These are phyloP conservation scores for Pangasius mekongensis DNA, from an alignment of 2,797 vertebrate species.

Conservation along the genomic window DNA sequence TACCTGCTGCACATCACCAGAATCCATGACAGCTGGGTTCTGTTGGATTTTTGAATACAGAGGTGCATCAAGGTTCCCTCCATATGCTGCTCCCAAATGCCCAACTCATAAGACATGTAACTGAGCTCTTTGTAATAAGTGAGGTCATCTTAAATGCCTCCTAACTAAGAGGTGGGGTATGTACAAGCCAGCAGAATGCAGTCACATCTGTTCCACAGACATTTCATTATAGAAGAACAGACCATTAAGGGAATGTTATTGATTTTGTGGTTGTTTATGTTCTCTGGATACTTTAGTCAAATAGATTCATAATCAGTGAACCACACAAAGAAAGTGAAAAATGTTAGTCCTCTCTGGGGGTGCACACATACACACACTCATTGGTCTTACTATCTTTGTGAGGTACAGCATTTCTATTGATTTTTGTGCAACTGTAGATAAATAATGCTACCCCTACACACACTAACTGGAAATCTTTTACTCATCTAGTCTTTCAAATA, in stretches of 20 bases:
- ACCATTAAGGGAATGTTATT: conserved; percentile 28
- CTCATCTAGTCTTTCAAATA: not conserved
- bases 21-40: not conserved
- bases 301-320: conserved; percentile 21
- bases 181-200: not conserved
- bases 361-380: not conserved
- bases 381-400: too few relatives aligned
- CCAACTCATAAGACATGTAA: not conserved
- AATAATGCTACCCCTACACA: not conserved
- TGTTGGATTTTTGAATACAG: not conserved
- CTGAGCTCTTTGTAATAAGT: not conserved
- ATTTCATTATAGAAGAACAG: conserved; percentile 24
- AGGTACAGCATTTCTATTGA: not conserved
- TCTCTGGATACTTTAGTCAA: conserved; percentile 26
- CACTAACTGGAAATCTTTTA: not conserved
- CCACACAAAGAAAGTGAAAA: conserved; percentile 15
- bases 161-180: not conserved
- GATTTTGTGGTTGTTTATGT: conserved; percentile 33
- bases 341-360: not conserved
- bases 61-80: not conserved
- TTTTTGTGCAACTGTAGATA: not conserved
- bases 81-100: not conserved
- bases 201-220: conserved; percentile 33
- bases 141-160: not conserved
- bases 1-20: not conserved